Conservation (phyloP, 2,113 vertebrate genomes). For the Pseudopodoces humilis region DNA sequence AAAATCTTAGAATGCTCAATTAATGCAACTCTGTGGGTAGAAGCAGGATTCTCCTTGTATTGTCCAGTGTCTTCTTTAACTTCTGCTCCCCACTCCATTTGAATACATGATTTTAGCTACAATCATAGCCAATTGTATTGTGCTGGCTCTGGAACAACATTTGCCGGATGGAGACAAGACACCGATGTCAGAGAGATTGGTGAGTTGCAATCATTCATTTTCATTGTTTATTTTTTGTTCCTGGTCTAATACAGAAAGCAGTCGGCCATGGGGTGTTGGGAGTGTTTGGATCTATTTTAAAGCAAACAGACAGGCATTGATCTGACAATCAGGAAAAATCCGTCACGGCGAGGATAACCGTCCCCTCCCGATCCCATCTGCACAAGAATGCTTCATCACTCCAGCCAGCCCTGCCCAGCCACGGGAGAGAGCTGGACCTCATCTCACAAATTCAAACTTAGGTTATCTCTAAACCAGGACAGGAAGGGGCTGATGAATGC, state of each 20-base stretch:
- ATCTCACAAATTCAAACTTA: background rate
- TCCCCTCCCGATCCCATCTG: background rate
- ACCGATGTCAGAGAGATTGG: slow-evolving; percentile 94
- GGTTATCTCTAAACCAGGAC: background rate
- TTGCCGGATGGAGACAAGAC: slow-evolving; percentile 93
- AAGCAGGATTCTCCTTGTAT: background rate
- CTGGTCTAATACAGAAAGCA: background rate
- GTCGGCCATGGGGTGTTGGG: background rate
- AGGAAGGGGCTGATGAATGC: background rate
- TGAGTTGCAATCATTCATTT: slow-evolving; percentile 73
- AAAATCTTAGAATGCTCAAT: background rate
- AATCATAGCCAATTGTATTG: slow-evolving; percentile 98
- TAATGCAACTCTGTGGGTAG: background rate
- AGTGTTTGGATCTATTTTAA: background rate
- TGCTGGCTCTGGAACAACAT: slow-evolving; percentile 95
- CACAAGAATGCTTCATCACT: slow-evolving; percentile 30
- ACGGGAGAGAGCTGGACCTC: background rate
- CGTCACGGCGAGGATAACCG: background rate
- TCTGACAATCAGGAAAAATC: background rate
- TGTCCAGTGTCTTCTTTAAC: slow-evolving; percentile 77
- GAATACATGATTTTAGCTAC: slow-evolving; percentile 98
- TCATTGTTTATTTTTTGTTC: background rate
- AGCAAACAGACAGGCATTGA: background rate
- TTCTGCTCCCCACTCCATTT: slow-evolving; percentile 83
- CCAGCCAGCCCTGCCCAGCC: background rate